Conservation (phyloP, 23 tunicate genomes). For the Halocynthia aurantium region DNA sequence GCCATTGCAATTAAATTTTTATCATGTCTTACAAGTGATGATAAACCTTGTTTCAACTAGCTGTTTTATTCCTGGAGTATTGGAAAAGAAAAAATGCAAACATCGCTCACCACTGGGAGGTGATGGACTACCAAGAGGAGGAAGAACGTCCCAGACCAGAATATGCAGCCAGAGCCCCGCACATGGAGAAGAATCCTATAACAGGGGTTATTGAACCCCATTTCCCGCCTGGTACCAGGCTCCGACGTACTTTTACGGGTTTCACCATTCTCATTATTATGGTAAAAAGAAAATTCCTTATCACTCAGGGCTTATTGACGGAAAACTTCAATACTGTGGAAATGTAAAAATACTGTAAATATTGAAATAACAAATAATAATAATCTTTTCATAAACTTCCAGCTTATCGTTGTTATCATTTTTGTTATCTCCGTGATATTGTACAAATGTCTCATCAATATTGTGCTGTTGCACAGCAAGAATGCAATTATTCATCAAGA, state of each 20-base stretch:
- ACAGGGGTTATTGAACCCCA: conserved; percentile 87
- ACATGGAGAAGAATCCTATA: conserved; percentile 58
- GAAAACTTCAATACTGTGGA: not conserved
- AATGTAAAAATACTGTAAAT: not conserved
- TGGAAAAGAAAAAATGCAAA: conserved; percentile 82
- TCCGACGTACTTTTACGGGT: conserved; percentile 66
- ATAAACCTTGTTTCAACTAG: too few species aligned
- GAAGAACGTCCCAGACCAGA: conserved; percentile 86
- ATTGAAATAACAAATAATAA: not conserved
- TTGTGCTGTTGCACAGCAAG: conserved; percentile 44
- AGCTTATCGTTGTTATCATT: conserved; percentile 63
- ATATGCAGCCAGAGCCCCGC: conserved; percentile 78
- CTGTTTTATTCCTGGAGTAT: conserved; percentile 83
- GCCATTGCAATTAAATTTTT: too few species aligned
- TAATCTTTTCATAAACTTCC: conserved; percentile 1
- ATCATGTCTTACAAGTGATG: too few species aligned
- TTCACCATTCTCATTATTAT: conserved; percentile 65
- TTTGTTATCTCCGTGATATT: conserved; percentile 81
- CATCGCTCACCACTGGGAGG: conserved; percentile 89
- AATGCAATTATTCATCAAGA: conserved; percentile 37
- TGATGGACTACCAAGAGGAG: conserved; percentile 74
- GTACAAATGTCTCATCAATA: conserved; percentile 57
- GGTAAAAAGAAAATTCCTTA: conserved; percentile 21
- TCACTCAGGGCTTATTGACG: not conserved
- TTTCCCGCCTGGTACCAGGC: conserved; percentile 53